Conservation (phyloP, 1,140 invertebrate genomes). For the Potamilus streckersoni region DNA sequence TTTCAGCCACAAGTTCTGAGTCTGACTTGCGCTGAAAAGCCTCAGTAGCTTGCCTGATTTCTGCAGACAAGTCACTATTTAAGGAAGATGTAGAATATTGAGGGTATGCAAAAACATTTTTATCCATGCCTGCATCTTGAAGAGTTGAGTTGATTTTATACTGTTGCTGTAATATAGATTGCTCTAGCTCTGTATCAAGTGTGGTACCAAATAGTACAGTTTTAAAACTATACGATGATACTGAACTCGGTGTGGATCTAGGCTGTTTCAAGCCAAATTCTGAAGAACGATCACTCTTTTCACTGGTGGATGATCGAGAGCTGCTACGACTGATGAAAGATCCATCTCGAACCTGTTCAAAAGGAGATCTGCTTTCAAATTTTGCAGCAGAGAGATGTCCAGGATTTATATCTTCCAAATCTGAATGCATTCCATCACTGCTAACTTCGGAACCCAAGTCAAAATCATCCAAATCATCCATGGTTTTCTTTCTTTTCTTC, state of each 20-base stretch:
- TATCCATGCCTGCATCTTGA: too few relatives aligned
- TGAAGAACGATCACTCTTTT: constrained; percentile 34
- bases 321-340: constrained; percentile 44
- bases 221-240: too few relatives aligned
- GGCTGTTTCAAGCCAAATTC: constrained; percentile 1
- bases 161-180: too few relatives aligned
- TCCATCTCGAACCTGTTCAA: neutral
- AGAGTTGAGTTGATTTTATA: too few relatives aligned
- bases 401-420: too few relatives aligned
- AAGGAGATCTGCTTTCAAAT: constrained; percentile 3
- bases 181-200: too few relatives aligned
- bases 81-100: too few relatives aligned
- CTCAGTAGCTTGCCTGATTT: constrained; percentile 1
- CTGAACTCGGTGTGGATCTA: too few relatives aligned
- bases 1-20: constrained; percentile 31
- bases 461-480: constrained; percentile 39
- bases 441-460: constrained; percentile 25
- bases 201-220: too few relatives aligned
- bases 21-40: constrained; percentile 31
- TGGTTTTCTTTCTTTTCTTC: constrained; percentile 22
- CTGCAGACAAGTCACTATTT: too few relatives aligned
- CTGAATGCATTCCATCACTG: constrained; percentile 7
- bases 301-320: constrained; percentile 48
- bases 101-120: too few relatives aligned
- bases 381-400: neutral